These are phyloP conservation scores for Parnassius smintheus DNA, from an alignment of 2,888 invertebrate genomes.

Conservation along the genomic window DNA sequence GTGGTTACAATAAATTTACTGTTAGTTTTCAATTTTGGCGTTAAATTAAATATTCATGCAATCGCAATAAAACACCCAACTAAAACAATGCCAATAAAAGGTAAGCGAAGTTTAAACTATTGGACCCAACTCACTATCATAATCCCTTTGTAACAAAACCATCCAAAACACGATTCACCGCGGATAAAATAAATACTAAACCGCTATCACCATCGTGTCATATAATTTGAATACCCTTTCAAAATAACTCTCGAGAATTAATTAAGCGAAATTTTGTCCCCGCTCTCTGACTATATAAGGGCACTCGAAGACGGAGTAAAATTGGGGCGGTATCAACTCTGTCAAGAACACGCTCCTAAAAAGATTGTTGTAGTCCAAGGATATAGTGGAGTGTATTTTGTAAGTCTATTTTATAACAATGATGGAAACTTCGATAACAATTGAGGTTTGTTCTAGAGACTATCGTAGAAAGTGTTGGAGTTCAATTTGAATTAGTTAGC, in stretches of 20 bases:
- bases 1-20: too few relatives aligned
- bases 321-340: slow-evolving; percentile 19
- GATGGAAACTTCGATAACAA: not conserved
- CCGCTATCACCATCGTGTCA: slow-evolving; percentile 21
- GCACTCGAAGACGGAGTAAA: slow-evolving; percentile 16
- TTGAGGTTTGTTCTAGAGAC: not conserved
- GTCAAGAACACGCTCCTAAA: slow-evolving; percentile 20
- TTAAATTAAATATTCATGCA: not conserved
- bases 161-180: slow-evolving; percentile 1
- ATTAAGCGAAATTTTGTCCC: slow-evolving; percentile 21
- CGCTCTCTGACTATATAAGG: slow-evolving; percentile 12
- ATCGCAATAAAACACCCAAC: not conserved
- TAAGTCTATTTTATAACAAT: slow-evolving; percentile 3
- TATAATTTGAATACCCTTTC: slow-evolving; percentile 24
- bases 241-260: slow-evolving; percentile 24
- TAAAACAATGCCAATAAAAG: slow-evolving; percentile 2
- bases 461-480: not conserved
- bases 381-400: slow-evolving; percentile 8
- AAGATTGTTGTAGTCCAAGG: slow-evolving; percentile 11
- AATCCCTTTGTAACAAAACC: slow-evolving; percentile 12
- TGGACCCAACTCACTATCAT: slow-evolving; percentile 8
- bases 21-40: too few relatives aligned
- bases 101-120: slow-evolving; percentile 1
- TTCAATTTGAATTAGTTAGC: not conserved
- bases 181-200: slow-evolving; percentile 11